These are phyloP conservation scores for Penaeus indicus DNA, from an alignment of 1,140 invertebrate species.

Conservation along the genomic window DNA sequence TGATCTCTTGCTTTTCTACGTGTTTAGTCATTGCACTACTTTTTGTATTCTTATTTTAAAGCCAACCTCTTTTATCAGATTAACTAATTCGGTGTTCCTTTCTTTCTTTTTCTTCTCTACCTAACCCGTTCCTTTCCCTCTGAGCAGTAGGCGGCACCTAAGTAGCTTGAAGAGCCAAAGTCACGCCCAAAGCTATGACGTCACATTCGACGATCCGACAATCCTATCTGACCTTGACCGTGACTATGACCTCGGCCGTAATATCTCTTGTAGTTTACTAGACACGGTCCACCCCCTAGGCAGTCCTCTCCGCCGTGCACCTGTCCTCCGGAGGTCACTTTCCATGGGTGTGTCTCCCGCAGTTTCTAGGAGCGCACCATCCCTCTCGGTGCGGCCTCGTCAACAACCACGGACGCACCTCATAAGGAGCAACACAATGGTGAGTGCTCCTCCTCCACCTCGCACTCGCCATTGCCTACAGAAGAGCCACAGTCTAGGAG, in stretches of 20 bases:
- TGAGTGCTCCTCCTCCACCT: slow-evolving; percentile 39
- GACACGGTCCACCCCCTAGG: slow-evolving; percentile 37
- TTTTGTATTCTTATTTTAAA: slow-evolving; percentile 57
- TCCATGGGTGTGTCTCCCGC: slow-evolving; percentile 49
- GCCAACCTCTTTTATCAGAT: slow-evolving; percentile 51
- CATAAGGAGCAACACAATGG: slow-evolving; percentile 42
- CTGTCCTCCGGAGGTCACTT: slow-evolving; percentile 47
- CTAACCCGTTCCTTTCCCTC: slow-evolving; percentile 56
- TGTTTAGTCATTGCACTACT: slow-evolving; percentile 28
- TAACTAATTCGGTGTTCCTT: slow-evolving; percentile 62
- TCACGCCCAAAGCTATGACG: slow-evolving; percentile 56
- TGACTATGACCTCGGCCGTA: slow-evolving; percentile 25
- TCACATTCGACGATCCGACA: slow-evolving; percentile 41
- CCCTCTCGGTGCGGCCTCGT: slow-evolving; percentile 45
- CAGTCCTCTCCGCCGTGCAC: slow-evolving; percentile 50
- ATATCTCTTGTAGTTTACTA: slow-evolving; percentile 49
- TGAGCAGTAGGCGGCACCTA: slow-evolving; percentile 61
- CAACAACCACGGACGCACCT: slow-evolving; percentile 24
- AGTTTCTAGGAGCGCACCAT: slow-evolving; percentile 50
- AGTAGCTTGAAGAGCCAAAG: slow-evolving; percentile 59
- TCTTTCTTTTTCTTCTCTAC: slow-evolving; percentile 62
- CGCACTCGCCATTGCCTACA: slow-evolving; percentile 43
- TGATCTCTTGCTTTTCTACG: slow-evolving; percentile 16
- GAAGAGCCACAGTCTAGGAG: slow-evolving; percentile 55
- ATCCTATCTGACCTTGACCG: slow-evolving; percentile 46